A percentile compares a stretch with the other conserved stretches of the same genome.
Evolutionary conservation across 2,113 vertebrate species (phyloP).

Genomic region (Erpornis zantholeuca): DNA sequence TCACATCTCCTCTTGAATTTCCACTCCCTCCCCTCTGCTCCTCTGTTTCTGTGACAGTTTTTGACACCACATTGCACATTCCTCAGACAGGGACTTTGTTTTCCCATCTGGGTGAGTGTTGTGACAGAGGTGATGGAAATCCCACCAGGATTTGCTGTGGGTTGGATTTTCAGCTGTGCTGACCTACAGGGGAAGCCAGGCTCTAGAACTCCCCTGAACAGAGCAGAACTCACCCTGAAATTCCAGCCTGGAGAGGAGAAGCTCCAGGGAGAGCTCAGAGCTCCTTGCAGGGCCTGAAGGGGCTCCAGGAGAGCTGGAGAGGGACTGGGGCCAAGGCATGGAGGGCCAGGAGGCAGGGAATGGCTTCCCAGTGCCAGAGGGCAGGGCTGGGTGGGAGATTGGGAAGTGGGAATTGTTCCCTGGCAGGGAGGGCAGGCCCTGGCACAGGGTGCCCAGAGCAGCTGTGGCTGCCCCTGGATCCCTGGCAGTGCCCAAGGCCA

Average conservation of each 20-base stretch:
- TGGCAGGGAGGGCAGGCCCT: background rate
- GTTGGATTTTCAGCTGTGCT: background rate
- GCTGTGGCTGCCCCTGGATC: background rate
- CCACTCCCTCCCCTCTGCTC: background rate
- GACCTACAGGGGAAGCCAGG: rapidly evolving
- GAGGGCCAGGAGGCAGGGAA: background rate
- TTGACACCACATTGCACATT: background rate
- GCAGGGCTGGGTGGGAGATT: background rate
- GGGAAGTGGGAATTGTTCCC: background rate
- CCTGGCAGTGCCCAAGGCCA: background rate
- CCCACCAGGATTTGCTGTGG: background rate
- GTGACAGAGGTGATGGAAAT: background rate
- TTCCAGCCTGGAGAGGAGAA: background rate
- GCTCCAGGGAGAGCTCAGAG: background rate
- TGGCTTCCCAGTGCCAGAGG: background rate
- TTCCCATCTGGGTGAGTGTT: background rate
- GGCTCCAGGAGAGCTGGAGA: background rate
- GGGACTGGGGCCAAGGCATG: background rate
- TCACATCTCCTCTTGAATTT: background rate
- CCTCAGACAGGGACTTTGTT: background rate
- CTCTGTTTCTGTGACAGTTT: background rate
- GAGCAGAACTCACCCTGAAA: background rate
- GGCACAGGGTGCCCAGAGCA: background rate
- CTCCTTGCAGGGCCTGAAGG: background rate
- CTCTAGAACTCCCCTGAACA: background rate